Percentiles rank a stretch among this genome's conserved stretches.
Conservation (phyloP, 2,113 vertebrate species). For the Lutjanus erythropterus region DNA sequence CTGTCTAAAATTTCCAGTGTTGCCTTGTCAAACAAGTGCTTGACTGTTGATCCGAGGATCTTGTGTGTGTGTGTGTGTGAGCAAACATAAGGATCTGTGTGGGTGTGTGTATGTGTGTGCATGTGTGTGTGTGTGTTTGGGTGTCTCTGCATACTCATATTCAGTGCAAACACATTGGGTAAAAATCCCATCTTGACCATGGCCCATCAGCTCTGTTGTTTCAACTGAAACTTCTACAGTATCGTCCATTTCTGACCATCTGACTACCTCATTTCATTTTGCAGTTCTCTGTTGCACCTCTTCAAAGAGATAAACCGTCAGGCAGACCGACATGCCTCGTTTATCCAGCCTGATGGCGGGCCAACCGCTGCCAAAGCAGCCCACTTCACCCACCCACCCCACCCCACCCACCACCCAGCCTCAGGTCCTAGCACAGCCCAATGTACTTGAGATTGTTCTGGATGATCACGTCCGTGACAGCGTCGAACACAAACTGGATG, state of each 20-base stretch:
- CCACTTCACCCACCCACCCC: constrained; percentile 4
- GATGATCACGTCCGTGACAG: constrained; percentile 99
- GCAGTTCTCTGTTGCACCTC: constrained; percentile 67
- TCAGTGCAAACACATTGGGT: constrained; percentile 87
- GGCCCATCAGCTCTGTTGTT: constrained; percentile 64
- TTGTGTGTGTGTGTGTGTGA: constrained; percentile 78
- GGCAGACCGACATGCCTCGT: constrained; percentile 57
- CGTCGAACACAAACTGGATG: constrained; percentile 99
- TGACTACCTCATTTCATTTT: constrained; percentile 44
- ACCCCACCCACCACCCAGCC: constrained; percentile 11
- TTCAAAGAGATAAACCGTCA: constrained; percentile 61
- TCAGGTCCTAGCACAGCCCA: constrained; percentile 93
- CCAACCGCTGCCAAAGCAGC: constrained; percentile 39
- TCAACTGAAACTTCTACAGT: constrained; percentile 70
- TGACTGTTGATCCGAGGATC: constrained; percentile 71
- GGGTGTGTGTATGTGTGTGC: constrained; percentile 19
- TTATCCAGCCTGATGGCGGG: constrained; percentile 52
- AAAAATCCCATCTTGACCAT: constrained; percentile 71
- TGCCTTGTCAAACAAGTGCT: constrained; percentile 78
- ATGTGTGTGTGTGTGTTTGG: constrained; percentile 50
- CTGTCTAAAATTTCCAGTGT: constrained; percentile 78
- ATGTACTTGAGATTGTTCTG: constrained; percentile 99
- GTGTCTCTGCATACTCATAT: constrained; percentile 82
- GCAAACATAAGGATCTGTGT: constrained; percentile 71
- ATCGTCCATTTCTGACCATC: constrained; percentile 51